Percentiles rank a stretch among this genome's conserved stretches.
Conservation (phyloP, 2,113 vertebrate species). For the Platysteira castanea region DNA sequence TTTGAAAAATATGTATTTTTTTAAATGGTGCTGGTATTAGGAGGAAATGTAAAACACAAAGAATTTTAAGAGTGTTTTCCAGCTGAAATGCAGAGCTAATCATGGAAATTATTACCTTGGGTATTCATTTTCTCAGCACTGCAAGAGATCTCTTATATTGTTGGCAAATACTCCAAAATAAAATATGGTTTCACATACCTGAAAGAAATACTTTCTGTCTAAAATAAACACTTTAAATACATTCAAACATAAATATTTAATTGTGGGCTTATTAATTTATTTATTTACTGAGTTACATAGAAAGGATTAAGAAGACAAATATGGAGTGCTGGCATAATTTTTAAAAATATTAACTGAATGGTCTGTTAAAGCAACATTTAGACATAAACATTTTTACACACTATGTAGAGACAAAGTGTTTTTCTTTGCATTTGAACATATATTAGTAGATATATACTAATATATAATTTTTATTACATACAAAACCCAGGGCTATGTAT, state of each 20-base stretch:
- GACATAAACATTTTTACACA: neutral
- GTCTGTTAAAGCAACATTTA: neutral
- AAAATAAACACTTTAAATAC: neutral
- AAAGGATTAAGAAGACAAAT: neutral
- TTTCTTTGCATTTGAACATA: neutral
- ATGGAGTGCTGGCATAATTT: neutral
- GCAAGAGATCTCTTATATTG: neutral
- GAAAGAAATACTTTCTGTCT: neutral
- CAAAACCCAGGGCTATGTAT: neutral
- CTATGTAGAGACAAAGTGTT: neutral
- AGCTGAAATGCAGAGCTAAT: neutral
- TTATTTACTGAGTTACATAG: neutral
- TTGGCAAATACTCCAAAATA: neutral
- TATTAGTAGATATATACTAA: neutral
- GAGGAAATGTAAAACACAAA: neutral
- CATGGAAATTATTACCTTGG: neutral
- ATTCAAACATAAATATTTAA: neutral
- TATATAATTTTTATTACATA: neutral
- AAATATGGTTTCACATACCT: neutral
- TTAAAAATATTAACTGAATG: neutral
- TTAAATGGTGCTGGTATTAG: neutral
- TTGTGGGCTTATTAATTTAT: neutral
- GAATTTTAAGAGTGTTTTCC: neutral
- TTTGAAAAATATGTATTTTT: neutral
- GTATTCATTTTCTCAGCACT: neutral